Percentiles rank a stretch among this genome's conserved stretches.
phyloP scores from a whole-genome alignment of 2,113 vertebrate species.

The Smithornis capensis region DNA sequence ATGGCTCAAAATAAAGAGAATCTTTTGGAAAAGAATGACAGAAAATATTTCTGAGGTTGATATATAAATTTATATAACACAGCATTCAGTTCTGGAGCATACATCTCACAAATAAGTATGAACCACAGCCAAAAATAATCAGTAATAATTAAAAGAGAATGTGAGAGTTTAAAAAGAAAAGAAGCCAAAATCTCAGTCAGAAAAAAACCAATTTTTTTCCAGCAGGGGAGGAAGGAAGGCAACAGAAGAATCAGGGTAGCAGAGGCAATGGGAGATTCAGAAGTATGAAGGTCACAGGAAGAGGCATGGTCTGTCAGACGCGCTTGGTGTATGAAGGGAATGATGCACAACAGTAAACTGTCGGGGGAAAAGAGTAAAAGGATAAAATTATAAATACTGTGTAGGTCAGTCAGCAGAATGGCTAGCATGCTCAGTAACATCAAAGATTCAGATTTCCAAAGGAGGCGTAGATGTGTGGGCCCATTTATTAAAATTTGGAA shows the following conservation, averaged over 20 bases:
- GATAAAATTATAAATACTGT: conserved; percentile 16
- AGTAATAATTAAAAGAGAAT: conserved; percentile 19
- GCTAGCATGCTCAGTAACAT: background rate
- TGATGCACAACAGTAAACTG: conserved; percentile 95
- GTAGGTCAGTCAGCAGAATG: background rate
- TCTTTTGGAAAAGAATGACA: background rate
- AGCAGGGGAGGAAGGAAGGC: conserved; percentile 34
- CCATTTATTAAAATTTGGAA: background rate
- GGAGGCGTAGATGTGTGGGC: background rate
- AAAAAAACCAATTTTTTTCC: conserved; percentile 20
- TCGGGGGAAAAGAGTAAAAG: conserved; percentile 65
- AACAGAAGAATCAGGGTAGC: conserved; percentile 48
- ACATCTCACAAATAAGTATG: background rate
- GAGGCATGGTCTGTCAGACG: conserved; percentile 75
- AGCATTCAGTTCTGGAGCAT: background rate
- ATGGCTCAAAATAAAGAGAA: background rate
- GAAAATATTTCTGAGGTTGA: background rate
- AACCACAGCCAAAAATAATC: conserved; percentile 35
- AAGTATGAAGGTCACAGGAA: conserved; percentile 64
- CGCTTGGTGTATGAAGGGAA: conserved; percentile 85
- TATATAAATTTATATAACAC: background rate
- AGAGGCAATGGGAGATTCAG: conserved; percentile 63
- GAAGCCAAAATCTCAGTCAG: conserved; percentile 6
- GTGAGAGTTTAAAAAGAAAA: conserved; percentile 39
- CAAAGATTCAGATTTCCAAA: background rate